Conservation (phyloP, 2,888 invertebrate species). For the Colletes collaris region DNA sequence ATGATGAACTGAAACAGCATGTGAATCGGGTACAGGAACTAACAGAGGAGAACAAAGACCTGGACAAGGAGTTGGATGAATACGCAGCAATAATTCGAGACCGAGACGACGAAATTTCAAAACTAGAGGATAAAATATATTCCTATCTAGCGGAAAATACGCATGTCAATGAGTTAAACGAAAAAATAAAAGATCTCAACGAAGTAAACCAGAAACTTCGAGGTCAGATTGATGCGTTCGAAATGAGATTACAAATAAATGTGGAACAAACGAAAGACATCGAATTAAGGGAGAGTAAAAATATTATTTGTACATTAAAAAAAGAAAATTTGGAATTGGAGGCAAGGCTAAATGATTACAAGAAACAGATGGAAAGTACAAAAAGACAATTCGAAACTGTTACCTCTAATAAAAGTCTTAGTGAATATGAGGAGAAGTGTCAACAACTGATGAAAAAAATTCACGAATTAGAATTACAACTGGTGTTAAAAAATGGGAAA, state of each 20-base stretch:
- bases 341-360: conserved; percentile 58
- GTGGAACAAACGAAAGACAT: not conserved
- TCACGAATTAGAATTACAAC: conserved; percentile 71
- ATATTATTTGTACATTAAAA: conserved; percentile 38
- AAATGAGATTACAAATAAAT: conserved; percentile 11
- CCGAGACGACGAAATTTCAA: conserved; percentile 54
- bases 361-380: conserved; percentile 65
- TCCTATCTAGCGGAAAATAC: conserved; percentile 34
- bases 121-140: conserved; percentile 53
- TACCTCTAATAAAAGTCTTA: conserved; percentile 28
- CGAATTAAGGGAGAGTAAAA: conserved; percentile 22
- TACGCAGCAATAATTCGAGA: conserved; percentile 56
- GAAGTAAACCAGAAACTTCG: conserved; percentile 57
- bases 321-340: conserved; percentile 64
- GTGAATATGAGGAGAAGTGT: conserved; percentile 44
- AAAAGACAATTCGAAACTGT: conserved; percentile 68
- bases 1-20: conserved; percentile 81
- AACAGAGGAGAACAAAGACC: conserved; percentile 81
- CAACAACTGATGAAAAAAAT: conserved; percentile 67
- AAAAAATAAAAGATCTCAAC: conserved; percentile 78
- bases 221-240: not conserved
- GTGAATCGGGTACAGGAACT: conserved; percentile 83
- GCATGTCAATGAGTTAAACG: conserved; percentile 27
- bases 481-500: conserved; percentile 75
- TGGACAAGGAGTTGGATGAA: conserved; percentile 84